Evolutionary conservation across 1,140 invertebrate species (phyloP).

Genomic region (Euborellia annulipes): DNA sequence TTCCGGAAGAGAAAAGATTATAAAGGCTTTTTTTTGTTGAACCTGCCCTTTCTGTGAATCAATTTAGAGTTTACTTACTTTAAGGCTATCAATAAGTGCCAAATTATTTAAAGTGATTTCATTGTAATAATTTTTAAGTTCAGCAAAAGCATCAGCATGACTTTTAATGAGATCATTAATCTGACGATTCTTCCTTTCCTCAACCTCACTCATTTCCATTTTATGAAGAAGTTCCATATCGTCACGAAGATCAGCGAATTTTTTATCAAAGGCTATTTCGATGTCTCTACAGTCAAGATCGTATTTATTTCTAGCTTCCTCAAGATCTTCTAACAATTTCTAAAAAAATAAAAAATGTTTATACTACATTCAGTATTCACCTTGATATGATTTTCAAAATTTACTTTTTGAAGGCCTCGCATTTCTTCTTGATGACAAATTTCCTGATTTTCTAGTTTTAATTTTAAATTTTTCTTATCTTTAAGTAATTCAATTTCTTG

Average conservation of each 20-base stretch:
- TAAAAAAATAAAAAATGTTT: no score
- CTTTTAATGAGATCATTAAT: constrained; percentile 61
- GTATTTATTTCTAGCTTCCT: constrained; percentile 48
- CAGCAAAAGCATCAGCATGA: constrained; percentile 68
- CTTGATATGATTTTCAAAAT: no score
- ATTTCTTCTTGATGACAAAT: no score
- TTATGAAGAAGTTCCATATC: constrained; percentile 58
- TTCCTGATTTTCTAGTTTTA: no score
- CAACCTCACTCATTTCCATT: constrained; percentile 68
- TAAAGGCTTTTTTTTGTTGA: no score
- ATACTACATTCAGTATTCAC: no score
- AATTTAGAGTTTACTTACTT: no score
- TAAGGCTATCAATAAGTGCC: constrained; percentile 61
- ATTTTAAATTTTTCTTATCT: constrained; percentile 61
- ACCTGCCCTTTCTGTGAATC: no score
- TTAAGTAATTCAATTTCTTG: constrained; percentile 60
- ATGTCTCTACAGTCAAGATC: constrained; percentile 59
- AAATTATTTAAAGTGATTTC: constrained; percentile 86
- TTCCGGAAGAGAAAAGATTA: no score
- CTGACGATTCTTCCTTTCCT: constrained; percentile 79
- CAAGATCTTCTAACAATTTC: constrained; percentile 43
- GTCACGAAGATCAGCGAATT: constrained; percentile 50
- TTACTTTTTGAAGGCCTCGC: no score
- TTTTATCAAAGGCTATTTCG: constrained; percentile 65
- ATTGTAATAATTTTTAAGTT: constrained; percentile 88